Evolutionary conservation across 2,113 vertebrate genomes (phyloP), one percentile per base, ranked within the genome.

Genomic region (Daubentonia madagascariensis): DNA sequence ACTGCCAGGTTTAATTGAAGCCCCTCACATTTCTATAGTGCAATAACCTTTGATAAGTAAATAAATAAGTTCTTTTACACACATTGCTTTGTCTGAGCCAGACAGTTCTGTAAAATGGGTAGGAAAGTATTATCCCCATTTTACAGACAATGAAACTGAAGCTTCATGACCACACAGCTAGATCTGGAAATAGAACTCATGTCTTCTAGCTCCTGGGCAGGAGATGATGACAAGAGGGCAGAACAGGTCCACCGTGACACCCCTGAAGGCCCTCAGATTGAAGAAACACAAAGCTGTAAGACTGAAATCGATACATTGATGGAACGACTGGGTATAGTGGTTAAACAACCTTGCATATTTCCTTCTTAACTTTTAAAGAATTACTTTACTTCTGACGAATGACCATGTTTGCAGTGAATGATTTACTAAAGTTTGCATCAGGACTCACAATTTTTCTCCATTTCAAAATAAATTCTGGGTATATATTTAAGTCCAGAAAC

Each of bases 381-480:
- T 68, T 52, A 57, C 23, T 88, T 59, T 14, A 65, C 67, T 32
- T 87, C 50, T 87, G 72, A 30, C 3, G 4, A 68, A 84, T 84
- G 35, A 43, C 18, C 5, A 45, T 30, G 61, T 70, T 68, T 28
- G 1, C 54, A 85, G 23, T 43, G 35, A 93, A 85, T 35, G 6
- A 67, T 57, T 67, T 88, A 50, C 52, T 79, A 11, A 70, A 65
- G 2, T 65, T 67, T 93, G 72, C 61, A 63, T 81, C 52, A 80
- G 37, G 32, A 61, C 45, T 85, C 22, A 79, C 37, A 78, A 28
- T 70, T 54, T 63, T 72, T 52, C 37, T 18, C 50, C 43, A 87
- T 75, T 96, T 93, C 75, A 70, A 90, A 87, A 84, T 87, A 91
- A 86, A 48, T 85, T 70, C 78, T 93, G 67, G 40, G 10, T 65